A percentile compares a stretch with the other conserved stretches of the same genome.
phyloP scores from a whole-genome alignment of 2,888 invertebrate genomes.

The Vesta saturnalis region DNA sequence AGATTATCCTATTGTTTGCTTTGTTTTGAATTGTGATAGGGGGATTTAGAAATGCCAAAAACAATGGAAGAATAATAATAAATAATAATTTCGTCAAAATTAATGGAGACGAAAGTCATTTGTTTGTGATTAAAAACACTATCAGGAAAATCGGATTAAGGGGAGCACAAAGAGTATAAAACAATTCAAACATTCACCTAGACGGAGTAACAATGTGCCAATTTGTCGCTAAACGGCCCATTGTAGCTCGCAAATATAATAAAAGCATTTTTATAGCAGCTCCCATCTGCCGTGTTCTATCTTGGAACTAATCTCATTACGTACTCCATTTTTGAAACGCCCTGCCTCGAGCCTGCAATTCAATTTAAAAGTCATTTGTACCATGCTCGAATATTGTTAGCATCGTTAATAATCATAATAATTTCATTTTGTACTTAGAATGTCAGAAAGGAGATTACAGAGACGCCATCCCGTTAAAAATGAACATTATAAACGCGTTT shows the following conservation, averaged over 20 bases:
- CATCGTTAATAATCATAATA: constrained; percentile 63
- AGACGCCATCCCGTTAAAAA: constrained; percentile 50
- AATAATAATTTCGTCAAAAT: constrained; percentile 41
- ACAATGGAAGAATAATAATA: constrained; percentile 30
- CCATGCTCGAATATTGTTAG: constrained; percentile 62
- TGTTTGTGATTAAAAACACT: constrained; percentile 55
- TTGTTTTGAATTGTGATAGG: too few relatives aligned
- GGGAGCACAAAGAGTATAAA: constrained; percentile 53
- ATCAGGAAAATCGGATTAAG: constrained; percentile 53
- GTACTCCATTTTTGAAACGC: constrained; percentile 72
- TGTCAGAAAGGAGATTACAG: constrained; percentile 55
- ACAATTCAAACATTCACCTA: constrained; percentile 49
- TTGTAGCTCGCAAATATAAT: constrained; percentile 59
- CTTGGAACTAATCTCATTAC: constrained; percentile 71
- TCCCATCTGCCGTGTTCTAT: constrained; percentile 62
- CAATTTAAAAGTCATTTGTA: constrained; percentile 77
- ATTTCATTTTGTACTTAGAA: constrained; percentile 61
- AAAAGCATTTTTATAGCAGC: constrained; percentile 61
- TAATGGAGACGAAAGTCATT: constrained; percentile 49
- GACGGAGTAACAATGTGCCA: constrained; percentile 57
- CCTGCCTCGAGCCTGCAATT: constrained; percentile 65
- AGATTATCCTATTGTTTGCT: constrained; percentile 1
- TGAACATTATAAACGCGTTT: constrained; percentile 54
- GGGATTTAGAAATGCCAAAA: too few relatives aligned
- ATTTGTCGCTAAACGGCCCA: constrained; percentile 57